Conservation (phyloP, 2,888 invertebrate genomes). For the Cosmopolites sordidus region DNA sequence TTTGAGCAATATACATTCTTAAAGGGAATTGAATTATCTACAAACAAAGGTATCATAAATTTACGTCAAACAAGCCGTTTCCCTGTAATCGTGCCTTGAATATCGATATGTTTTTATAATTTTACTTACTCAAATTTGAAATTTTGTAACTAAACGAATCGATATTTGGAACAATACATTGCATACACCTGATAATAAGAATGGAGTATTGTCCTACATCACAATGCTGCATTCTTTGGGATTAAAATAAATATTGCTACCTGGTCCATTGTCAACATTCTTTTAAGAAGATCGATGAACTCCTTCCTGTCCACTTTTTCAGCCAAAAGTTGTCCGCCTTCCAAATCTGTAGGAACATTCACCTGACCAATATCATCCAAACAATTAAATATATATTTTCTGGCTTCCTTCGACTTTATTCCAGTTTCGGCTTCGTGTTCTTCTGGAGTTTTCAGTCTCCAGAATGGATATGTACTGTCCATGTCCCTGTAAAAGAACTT, state of each 20-base stretch:
- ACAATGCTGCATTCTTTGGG: too few species aligned
- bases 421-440: conserved; percentile 97
- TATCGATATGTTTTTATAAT: too few species aligned
- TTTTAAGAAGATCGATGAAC: conserved; percentile 94
- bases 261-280: conserved; percentile 98
- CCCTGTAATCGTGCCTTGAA: too few species aligned
- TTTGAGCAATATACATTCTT: too few species aligned
- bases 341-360: conserved; percentile 94
- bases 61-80: too few species aligned
- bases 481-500: conserved; percentile 97
- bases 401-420: conserved; percentile 97
- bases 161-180: too few species aligned
- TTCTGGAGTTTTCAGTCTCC: conserved; percentile 90
- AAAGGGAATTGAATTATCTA: too few species aligned
- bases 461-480: conserved; percentile 85
- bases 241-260: conserved; percentile 51
- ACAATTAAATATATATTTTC: conserved; percentile 99
- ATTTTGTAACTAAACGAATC: too few species aligned
- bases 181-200: too few species aligned
- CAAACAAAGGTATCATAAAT: too few species aligned
- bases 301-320: conserved; percentile 97
- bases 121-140: too few species aligned
- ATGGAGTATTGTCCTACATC: too few species aligned
- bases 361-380: conserved; percentile 94
- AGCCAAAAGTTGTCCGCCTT: conserved; percentile 91